A percentile compares a stretch with the other conserved stretches of the same genome.
These are phyloP conservation scores for Papilio polytes DNA, from an alignment of 1,140 invertebrate genomes.

Conservation along the genomic window DNA sequence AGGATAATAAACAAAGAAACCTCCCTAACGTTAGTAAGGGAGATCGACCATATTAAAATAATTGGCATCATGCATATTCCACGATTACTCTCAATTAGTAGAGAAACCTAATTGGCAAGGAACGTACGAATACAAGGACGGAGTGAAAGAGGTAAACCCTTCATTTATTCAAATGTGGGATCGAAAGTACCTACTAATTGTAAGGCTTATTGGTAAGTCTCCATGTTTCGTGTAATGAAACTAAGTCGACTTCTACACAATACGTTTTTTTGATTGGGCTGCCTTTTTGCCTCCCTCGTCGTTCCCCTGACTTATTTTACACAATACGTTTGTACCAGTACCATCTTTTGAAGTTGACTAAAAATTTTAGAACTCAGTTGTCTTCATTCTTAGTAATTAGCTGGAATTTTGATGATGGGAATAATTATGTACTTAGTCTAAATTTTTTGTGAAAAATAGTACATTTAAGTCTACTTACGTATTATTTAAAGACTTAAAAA, in stretches of 20 bases:
- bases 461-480: too few species aligned
- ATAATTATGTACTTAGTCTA: too few species aligned
- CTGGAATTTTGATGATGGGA: too few species aligned
- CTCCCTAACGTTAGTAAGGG: neutral
- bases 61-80: constrained; percentile 20
- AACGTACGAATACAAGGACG: constrained; percentile 2
- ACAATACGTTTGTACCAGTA: neutral
- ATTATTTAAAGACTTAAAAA: neutral
- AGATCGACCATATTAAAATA: neutral
- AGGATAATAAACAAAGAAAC: neutral
- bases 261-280: too few species aligned
- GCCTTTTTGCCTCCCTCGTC: too few species aligned
- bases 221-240: neutral
- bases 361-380: neutral
- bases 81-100: constrained; percentile 16
- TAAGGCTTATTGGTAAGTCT: neutral
- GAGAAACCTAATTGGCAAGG: constrained; percentile 22
- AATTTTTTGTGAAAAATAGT: too few species aligned
- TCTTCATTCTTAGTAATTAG: too few species aligned
- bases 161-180: constrained; percentile 13
- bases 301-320: too few species aligned
- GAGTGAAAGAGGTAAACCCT: neutral
- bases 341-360: neutral
- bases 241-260: neutral
- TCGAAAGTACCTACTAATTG: constrained; percentile 1